Percentiles rank a stretch among this genome's conserved stretches.
phyloP scores from a whole-genome alignment of 1,140 invertebrate species.

The Nomia melanderi region DNA sequence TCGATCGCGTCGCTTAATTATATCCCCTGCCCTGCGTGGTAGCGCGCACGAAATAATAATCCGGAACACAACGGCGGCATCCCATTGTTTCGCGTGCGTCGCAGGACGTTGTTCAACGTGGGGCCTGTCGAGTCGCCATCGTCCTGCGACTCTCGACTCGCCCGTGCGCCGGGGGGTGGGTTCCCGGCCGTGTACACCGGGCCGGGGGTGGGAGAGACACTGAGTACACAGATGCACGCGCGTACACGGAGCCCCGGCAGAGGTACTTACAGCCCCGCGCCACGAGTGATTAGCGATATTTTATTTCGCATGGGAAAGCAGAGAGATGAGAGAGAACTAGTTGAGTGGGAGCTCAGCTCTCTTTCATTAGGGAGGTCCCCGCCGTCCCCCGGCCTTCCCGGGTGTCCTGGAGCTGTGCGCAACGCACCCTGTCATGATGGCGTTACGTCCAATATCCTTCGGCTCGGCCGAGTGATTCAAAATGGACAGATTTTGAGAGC shows the following conservation, averaged over 20 bases:
- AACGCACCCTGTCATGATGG: conserved; percentile 63
- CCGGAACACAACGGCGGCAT: conserved; percentile 36
- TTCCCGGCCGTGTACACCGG: conserved; percentile 43
- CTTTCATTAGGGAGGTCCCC: conserved; percentile 75
- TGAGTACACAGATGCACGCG: conserved; percentile 68
- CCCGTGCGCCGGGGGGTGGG: conserved; percentile 18
- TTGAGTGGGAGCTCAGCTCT: conserved; percentile 80
- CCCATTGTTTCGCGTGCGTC: conserved; percentile 16
- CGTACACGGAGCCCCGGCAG: conserved; percentile 55
- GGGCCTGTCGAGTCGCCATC: conserved; percentile 68
- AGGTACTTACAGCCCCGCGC: conserved; percentile 77
- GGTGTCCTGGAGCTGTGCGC: conserved; percentile 8
- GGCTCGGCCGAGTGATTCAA: conserved; percentile 61
- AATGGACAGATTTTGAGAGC: conserved; percentile 55
- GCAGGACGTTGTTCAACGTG: neutral
- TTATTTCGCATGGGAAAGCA: conserved; percentile 82
- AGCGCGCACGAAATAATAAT: conserved; percentile 47
- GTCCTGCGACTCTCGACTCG: conserved; percentile 50
- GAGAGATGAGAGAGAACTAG: conserved; percentile 81
- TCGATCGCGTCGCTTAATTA: conserved; percentile 44
- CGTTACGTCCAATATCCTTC: conserved; percentile 68
- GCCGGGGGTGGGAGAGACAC: conserved; percentile 26
- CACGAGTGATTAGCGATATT: conserved; percentile 81
- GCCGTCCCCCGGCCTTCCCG: conserved; percentile 4
- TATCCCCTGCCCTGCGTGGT: conserved; percentile 8